phyloP scores from a whole-genome alignment of 2,113 vertebrate species.

The Toxotes jaculatrix region DNA sequence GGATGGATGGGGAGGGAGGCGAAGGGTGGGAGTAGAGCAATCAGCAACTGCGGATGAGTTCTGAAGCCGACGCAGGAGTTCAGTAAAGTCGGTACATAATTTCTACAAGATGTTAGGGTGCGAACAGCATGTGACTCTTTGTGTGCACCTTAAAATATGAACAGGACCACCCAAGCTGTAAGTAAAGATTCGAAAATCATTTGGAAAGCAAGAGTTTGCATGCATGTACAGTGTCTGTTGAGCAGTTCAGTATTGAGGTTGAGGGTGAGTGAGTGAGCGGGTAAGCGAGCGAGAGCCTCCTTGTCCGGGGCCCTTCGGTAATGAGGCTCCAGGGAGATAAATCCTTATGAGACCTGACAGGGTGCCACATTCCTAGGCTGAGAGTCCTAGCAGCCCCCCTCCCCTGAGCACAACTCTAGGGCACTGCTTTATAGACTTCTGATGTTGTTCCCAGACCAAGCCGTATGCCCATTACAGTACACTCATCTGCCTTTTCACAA shows the following conservation, averaged over 20 bases:
- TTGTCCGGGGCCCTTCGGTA: conserved; percentile 64
- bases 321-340: conserved; percentile 77
- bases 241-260: neutral
- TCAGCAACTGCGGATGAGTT: neutral
- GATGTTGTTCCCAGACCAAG: conserved; percentile 54
- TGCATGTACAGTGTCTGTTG: conserved; percentile 11
- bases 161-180: conserved; percentile 3
- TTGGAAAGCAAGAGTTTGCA: conserved; percentile 4
- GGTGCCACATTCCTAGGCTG: conserved; percentile 77
- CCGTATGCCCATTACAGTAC: conserved; percentile 25
- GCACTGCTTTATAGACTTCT: conserved; percentile 66
- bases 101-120: neutral
- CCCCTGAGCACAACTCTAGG: conserved; percentile 45
- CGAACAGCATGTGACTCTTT: neutral
- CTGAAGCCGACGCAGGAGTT: neutral
- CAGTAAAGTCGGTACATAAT: neutral
- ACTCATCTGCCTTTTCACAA: conserved; percentile 31
- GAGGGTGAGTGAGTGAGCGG: conserved; percentile 43
- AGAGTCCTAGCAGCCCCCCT: conserved; percentile 67
- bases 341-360: conserved; percentile 81
- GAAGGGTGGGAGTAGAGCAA: conserved; percentile 5
- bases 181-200: conserved; percentile 12
- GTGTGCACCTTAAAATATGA: neutral
- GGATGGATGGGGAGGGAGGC: neutral
- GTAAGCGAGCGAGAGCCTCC: conserved; percentile 49